These are phyloP conservation scores for Lytechinus pictus DNA, from an alignment of 35 echinoderm and acorn worm species.

Conservation along the genomic window DNA sequence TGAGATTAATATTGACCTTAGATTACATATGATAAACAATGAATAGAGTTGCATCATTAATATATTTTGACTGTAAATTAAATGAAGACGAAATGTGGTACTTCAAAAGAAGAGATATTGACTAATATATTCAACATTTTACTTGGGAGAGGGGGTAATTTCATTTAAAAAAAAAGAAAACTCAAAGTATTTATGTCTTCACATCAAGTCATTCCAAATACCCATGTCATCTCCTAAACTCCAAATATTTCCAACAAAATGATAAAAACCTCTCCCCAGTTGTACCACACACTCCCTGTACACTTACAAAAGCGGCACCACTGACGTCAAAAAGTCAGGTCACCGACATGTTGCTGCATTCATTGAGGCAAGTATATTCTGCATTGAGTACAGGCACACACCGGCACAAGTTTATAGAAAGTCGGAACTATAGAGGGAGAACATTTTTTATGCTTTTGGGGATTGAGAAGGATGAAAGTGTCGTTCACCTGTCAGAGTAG, in stretches of 20 bases:
- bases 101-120: neutral
- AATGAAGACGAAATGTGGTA: too few species aligned
- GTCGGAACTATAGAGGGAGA: conserved; percentile 16
- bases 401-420: neutral
- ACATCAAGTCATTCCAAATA: neutral
- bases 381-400: neutral
- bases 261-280: neutral
- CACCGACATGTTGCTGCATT: neutral
- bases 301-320: neutral
- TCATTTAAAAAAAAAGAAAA: neutral
- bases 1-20: neutral
- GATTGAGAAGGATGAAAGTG: conserved; percentile 2
- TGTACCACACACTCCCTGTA: neutral
- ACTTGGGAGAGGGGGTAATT: neutral
- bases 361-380: neutral
- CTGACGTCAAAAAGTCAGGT: conserved; percentile 17
- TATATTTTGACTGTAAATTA: neutral
- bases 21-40: neutral
- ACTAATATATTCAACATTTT: neutral
- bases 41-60: neutral
- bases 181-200: neutral
- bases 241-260: neutral
- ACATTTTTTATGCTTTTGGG: conserved; percentile 12
- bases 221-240: neutral
- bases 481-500: conserved; percentile 16